Evolutionary conservation across 2,797 vertebrate species (phyloP), one percentile per base, ranked within the genome.

Genomic region (Pagetopsis macropterus): DNA sequence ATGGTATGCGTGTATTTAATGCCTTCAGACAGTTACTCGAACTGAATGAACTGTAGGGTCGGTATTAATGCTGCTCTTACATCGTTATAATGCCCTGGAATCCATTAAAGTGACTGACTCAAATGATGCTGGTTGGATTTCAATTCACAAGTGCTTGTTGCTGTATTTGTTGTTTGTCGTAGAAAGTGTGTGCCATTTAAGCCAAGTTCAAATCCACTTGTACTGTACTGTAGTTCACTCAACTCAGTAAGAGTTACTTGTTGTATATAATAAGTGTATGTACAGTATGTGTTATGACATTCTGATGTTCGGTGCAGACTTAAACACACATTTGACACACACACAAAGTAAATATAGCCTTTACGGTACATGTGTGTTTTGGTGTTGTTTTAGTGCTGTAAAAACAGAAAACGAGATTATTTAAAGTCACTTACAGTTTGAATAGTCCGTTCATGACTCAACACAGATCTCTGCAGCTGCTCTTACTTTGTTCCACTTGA

Each of bases 71-170:
- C 45, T 55, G 52, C 61, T 21, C 5, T n/a, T 16, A 4, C 23
- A 69, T 19, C 27, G 1, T 56, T 46, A 37, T 37, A 46, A 65
- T 44, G 8, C 6, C n/a, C 7, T 41, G 27, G 46, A 68, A 61
- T 70, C 40, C 61, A 14, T 45, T 31, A n/a, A 6, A 41, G 54
- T 27, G 58, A 61, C 19, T 11, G 44, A 46, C 14, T 65, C 17
- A 37, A 41, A 50, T 19, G 2, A 56, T 64, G 5, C 23, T 57
- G 40, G 2, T 15, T 76, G 14, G 17, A 41, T 54, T 44, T 76
- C 23, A 41, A 62, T 60, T 66, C 56, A 72, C 37, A 81, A 76
- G 76, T 75, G 62, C 67, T 84, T 61, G 33, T 3, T 70, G 21
- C 7, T 77, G 57, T 76, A 7, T 13, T 40, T 57, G 40, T n/a